These are phyloP conservation scores for Henricia sp. DNA, from an alignment of 53 echinoderm and acorn worm genomes.

Conservation along the genomic window DNA sequence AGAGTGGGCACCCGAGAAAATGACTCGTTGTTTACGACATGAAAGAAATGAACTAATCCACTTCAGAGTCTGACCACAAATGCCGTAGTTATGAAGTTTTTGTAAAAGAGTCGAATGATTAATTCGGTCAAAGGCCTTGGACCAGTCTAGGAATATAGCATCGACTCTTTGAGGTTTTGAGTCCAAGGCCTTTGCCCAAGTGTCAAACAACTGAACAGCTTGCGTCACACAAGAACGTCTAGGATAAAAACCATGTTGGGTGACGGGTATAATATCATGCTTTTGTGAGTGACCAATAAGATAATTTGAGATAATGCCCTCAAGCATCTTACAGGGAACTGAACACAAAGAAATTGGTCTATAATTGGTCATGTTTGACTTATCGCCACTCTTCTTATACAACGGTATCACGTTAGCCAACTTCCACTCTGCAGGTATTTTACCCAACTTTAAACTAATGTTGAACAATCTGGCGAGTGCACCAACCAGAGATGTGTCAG, in stretches of 20 bases:
- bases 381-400: constrained; percentile 2
- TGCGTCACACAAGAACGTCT: constrained; percentile 11
- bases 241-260: constrained; percentile 30
- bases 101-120: constrained; percentile 34
- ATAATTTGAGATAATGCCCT: constrained; percentile 16
- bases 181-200: no score
- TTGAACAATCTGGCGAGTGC: constrained; percentile 43
- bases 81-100: constrained; percentile 4
- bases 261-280: constrained; percentile 19
- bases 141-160: constrained; percentile 4
- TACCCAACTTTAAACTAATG: background rate
- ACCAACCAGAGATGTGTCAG: no score
- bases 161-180: background rate
- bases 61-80: constrained; percentile 7
- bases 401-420: constrained; percentile 6
- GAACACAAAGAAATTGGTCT: constrained; percentile 14
- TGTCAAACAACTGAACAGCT: constrained; percentile 16
- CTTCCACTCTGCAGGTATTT: constrained; percentile 21
- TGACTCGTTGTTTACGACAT: constrained; percentile 9
- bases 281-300: constrained; percentile 7
- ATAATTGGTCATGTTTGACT: background rate
- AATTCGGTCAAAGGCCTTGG: constrained; percentile 28
- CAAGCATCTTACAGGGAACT: constrained; percentile 23
- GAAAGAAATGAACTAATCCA: constrained; percentile 4
- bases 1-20: constrained; percentile 1